A percentile compares a stretch with the other conserved stretches of the same genome.
These are phyloP conservation scores for Trididemnum clinides DNA, from an alignment of 23 tunicate genomes.

Conservation along the genomic window DNA sequence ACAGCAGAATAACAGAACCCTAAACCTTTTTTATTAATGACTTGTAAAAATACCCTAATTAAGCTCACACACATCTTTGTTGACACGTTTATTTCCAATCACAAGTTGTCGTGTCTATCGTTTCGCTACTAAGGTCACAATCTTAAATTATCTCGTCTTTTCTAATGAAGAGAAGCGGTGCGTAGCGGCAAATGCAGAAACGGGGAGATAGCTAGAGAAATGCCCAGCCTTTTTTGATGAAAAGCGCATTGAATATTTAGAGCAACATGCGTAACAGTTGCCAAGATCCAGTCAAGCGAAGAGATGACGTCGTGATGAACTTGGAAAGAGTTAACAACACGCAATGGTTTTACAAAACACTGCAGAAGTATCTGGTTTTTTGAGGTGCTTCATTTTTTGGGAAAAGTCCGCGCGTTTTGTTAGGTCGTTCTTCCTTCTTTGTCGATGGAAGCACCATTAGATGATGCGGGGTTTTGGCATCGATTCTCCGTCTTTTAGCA, in stretches of 20 bases:
- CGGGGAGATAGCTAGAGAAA: background rate
- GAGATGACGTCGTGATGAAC: background rate
- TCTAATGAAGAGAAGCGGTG: background rate
- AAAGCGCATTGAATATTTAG: no score
- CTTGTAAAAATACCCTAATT: no score
- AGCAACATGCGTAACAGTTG: background rate
- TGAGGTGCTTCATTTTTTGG: background rate
- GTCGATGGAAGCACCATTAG: background rate
- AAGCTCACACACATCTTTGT: no score
- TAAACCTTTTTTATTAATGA: no score
- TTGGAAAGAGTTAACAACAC: background rate
- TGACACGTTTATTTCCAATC: background rate
- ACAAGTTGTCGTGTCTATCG: no score
- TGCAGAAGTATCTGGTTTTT: background rate
- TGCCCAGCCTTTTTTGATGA: background rate
- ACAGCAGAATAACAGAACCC: no score
- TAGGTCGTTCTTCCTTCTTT: background rate
- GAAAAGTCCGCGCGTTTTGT: background rate
- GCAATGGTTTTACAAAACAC: background rate
- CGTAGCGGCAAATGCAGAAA: background rate
- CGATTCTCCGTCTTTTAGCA: background rate
- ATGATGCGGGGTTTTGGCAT: background rate
- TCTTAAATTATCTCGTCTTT: background rate
- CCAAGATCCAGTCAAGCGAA: background rate
- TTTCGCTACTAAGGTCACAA: no score